Evolutionary conservation across 2,113 vertebrate species (phyloP), one percentile per base, ranked within the genome.

Genomic region (Alectura lathami): DNA sequence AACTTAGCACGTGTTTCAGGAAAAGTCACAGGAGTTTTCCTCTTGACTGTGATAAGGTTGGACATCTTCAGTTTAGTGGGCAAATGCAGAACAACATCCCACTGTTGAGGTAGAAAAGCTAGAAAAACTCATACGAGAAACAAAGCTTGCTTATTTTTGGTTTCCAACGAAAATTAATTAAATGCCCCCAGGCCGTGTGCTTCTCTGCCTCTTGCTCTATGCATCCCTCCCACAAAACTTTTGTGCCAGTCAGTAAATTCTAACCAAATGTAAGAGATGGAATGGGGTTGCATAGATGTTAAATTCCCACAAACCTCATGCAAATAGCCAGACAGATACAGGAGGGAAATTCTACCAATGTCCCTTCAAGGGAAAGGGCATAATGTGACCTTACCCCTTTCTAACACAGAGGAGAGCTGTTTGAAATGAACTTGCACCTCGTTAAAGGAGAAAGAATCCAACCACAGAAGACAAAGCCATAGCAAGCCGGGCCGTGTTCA

Each of bases 321-420:
- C 32, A 83, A 93, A 76, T 8, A 27, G 47, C 30, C 62, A 30
- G 50, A 76, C 8, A 74, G 85, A 66, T 48, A 66, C 0, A 0
- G n/a, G 79, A 73, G 67, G 57, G 63, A 36, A 57, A 23, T 85
- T 45, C 57, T 42, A 12, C n/a, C 17, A 7, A 2, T 29, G 11
- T 5, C 40, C 17, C 59, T 70, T 48, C 7, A 57, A 62, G 3
- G 3, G 34, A 32, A 54, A 80, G 27, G 48, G 22, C 1, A 26
- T 21, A 47, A 53, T 29, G 54, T 0, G 0, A 21, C n/a, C 38
- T 64, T 60, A 17, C 43, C 43, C n/a, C 1, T 56, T 59, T 56
- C 27, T 60, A 47, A 36, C 59, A 82, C 67, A 70, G 63, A 78
- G 50, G 32, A 82, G 45, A 80, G 3, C 53, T 42, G 15, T n/a